Percentiles rank a stretch among this genome's conserved stretches.
These are phyloP conservation scores for Neoniphon sammara DNA, from an alignment of 2,797 vertebrate genomes.

Conservation along the genomic window DNA sequence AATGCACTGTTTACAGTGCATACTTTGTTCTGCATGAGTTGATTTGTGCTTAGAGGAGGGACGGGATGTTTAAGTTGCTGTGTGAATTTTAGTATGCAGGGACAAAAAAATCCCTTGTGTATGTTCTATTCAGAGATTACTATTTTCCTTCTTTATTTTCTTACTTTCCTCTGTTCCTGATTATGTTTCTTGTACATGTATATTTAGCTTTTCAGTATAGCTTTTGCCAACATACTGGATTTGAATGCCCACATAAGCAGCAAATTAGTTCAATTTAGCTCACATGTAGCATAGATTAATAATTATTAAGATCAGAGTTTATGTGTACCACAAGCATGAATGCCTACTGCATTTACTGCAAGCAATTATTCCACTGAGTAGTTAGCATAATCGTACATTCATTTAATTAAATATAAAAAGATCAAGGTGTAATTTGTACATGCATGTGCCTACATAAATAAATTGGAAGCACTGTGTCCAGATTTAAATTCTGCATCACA, in stretches of 20 bases:
- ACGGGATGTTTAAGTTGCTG: neutral
- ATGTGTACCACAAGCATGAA: neutral
- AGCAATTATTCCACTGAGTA: slow-evolving; percentile 7
- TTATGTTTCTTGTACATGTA: neutral
- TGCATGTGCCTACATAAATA: slow-evolving; percentile 16
- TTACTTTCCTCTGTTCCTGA: too few species aligned
- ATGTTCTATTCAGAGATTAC: slow-evolving; percentile 2
- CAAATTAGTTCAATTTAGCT: slow-evolving; percentile 1
- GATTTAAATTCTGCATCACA: slow-evolving; percentile 4
- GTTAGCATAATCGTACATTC: slow-evolving; percentile 28
- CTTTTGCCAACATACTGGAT: neutral
- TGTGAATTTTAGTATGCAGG: neutral
- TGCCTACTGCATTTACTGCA: neutral
- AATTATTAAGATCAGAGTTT: neutral
- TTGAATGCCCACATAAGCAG: slow-evolving; percentile 1
- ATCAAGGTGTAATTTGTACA: slow-evolving; percentile 25
- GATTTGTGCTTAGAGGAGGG: neutral
- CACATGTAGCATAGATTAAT: neutral
- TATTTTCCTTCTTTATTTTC: too few species aligned
- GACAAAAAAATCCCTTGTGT: neutral
- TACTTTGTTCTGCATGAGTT: slow-evolving; percentile 12
- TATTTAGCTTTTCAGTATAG: neutral
- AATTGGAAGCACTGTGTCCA: neutral
- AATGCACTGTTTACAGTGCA: neutral
- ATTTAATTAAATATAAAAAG: slow-evolving; percentile 30